Base-by-base conservation (phyloP, 1,140 invertebrate species). In the Lineus longissimus region DNA sequence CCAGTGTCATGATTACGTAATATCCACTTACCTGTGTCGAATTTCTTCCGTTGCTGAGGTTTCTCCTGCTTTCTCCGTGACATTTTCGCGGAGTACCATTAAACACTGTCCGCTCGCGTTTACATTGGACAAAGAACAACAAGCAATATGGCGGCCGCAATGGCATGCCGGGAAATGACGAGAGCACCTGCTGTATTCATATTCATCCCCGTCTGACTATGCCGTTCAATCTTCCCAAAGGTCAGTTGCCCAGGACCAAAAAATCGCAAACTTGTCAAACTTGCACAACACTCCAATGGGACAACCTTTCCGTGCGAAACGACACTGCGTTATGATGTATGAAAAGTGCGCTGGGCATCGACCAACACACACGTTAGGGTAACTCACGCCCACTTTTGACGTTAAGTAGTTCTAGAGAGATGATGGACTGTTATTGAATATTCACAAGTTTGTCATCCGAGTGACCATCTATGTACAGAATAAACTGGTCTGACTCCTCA, bases 51-150 rank as follows among this genome's bases (percentile, higher is more conserved):
- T 66, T 78, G 76, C 61, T 76, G 74, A 61, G 76, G 76, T 65
- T 75, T 72, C 36, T 73, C 76, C 66, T 78, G 76, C 71, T 78
- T 78, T 56, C 76, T 68, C 61, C 76, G 71, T 65, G 76, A 78
- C 76, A 78, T 78, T 51, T 54, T 69, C 65, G 62, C 65, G 61
- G 64, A 67, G 55, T 64, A 63, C 71, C 74, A 77, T 75, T 66
- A 75, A 74, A 68, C 65, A 58, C 55, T 66, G 65, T 64, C 75
- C 68, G 55, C 63, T 56, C 66, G 55, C 63, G 62, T 64, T 70
- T 71, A 69, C 72, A 72, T 73, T 71, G 71, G 73, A 78, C 76
- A 76, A 78, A 75, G 72, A 71, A 69, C 66, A 74, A 72, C 71
- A 76, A 73, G 65, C 47, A 51, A 51, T n/a, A 51, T 51, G 47